Evolutionary conservation across 92 coral and sea anemone genomes (phyloP).

Genomic region (Plumapathes pennacea): DNA sequence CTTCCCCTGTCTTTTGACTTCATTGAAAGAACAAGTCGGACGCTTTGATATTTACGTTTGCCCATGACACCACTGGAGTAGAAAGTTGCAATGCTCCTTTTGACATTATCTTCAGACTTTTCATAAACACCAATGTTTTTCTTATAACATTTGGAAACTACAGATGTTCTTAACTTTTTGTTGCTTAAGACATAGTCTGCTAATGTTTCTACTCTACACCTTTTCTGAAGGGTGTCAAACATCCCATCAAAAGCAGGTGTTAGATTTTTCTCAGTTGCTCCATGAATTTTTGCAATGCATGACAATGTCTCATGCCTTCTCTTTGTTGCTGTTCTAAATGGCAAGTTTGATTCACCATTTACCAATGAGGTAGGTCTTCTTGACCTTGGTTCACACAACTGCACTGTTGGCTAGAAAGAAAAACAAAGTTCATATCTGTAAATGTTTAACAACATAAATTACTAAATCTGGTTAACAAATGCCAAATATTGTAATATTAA

Average conservation of each 20-base stretch:
- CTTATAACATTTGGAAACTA: conserved; percentile 28
- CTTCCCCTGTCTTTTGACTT: conserved; percentile 13
- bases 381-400: conserved; percentile 1
- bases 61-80: conserved; percentile 48
- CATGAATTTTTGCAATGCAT: conserved; percentile 51
- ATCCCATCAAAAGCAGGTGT: conserved; percentile 37
- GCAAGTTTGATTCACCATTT: conserved; percentile 14
- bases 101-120: conserved; percentile 36
- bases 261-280: conserved; percentile 29
- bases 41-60: conserved; percentile 46
- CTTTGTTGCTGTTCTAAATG: conserved; percentile 16
- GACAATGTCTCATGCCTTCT: conserved; percentile 17
- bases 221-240: conserved; percentile 52
- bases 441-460: no score
- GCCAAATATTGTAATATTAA: no score
- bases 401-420: conserved; percentile 11
- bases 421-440: no score
- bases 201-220: conserved; percentile 42
- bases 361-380: conserved; percentile 18
- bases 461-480: no score
- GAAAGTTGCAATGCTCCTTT: conserved; percentile 46
- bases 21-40: conserved; percentile 35
- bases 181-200: conserved; percentile 24
- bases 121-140: conserved; percentile 38
- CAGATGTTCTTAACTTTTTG: conserved; percentile 10